Conservation (phyloP, 2,113 vertebrate species). For the Anarhynchus alexandrinus region DNA sequence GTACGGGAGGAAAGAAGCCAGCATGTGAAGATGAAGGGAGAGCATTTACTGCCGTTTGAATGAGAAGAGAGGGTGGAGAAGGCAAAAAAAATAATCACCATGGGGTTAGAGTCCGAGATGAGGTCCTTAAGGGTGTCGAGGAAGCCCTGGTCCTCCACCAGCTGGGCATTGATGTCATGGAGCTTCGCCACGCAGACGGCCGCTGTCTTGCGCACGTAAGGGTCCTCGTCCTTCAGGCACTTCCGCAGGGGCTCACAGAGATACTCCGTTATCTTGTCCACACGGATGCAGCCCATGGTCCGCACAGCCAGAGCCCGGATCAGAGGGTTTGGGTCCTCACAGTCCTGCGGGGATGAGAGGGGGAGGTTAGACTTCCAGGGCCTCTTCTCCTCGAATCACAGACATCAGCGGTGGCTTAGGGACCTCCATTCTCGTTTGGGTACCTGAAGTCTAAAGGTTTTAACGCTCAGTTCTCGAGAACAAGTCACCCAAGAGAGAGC, state of each 20-base stretch:
- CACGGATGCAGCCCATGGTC: conserved; percentile 98
- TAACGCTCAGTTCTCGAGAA: accelerated
- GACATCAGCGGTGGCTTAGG: accelerated
- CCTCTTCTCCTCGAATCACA: too few relatives aligned
- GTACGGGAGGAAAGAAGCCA: background rate
- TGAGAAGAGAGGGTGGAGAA: background rate
- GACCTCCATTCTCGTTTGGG: background rate
- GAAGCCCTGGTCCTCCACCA: conserved; percentile 98
- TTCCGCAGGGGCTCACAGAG: conserved; percentile 95
- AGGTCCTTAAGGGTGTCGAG: conserved; percentile 97
- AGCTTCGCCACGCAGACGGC: conserved; percentile 97
- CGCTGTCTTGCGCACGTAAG: conserved; percentile 94
- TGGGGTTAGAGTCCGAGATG: conserved; percentile 98
- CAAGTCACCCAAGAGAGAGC: background rate
- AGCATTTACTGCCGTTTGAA: accelerated
- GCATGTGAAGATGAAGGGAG: accelerated
- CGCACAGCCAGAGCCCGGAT: conserved; percentile 95
- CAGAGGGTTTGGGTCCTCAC: conserved; percentile 95
- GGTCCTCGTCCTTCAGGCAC: conserved; percentile 97
- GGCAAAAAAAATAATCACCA: conserved; percentile 76
- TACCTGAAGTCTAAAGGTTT: background rate
- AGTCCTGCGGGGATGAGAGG: conserved; percentile 77
- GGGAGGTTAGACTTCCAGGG: accelerated
- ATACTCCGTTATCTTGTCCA: conserved; percentile 98
- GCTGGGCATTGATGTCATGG: conserved; percentile 95